Conservation (phyloP, 1,140 invertebrate genomes). For the Tribolium castaneum region DNA sequence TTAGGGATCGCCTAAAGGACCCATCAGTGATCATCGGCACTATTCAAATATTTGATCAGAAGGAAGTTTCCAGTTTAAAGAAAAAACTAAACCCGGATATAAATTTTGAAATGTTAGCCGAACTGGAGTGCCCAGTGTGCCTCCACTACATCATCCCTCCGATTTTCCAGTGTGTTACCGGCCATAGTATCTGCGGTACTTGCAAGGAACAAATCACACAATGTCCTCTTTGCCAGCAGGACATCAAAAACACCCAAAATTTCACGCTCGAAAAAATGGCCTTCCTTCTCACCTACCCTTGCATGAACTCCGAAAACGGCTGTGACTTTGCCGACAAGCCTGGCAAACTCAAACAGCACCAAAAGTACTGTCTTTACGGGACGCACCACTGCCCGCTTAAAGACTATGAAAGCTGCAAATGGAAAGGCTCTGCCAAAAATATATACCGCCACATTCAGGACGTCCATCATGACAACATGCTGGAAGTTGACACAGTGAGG, state of each 20-base stretch:
- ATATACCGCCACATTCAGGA: constrained; percentile 45
- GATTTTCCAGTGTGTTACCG: constrained; percentile 54
- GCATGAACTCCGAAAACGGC: constrained; percentile 47
- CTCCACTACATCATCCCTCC: constrained; percentile 53
- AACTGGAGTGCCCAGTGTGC: constrained; percentile 58
- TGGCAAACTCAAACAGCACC: constrained; percentile 45
- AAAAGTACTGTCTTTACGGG: constrained; percentile 43
- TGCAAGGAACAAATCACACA: constrained; percentile 44
- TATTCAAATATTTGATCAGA: constrained; percentile 39
- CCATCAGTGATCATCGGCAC: constrained; percentile 37
- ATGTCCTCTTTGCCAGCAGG: constrained; percentile 46
- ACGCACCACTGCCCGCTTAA: constrained; percentile 47
- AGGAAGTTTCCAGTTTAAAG: not conserved
- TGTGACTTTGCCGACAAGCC: constrained; percentile 40
- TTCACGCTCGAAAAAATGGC: constrained; percentile 50
- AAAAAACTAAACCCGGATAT: constrained; percentile 35
- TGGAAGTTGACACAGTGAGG: constrained; percentile 47
- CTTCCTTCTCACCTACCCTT: constrained; percentile 48
- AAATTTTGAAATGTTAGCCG: constrained; percentile 41
- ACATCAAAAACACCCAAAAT: constrained; percentile 51
- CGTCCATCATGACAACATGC: constrained; percentile 43
- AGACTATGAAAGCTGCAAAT: constrained; percentile 36
- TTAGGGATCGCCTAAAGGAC: constrained; percentile 42
- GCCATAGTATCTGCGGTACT: constrained; percentile 55
- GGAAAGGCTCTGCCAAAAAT: constrained; percentile 20